Evolutionary conservation across 2,113 vertebrate species (phyloP).

Genomic region (Paramisgurnus dabryanus): DNA sequence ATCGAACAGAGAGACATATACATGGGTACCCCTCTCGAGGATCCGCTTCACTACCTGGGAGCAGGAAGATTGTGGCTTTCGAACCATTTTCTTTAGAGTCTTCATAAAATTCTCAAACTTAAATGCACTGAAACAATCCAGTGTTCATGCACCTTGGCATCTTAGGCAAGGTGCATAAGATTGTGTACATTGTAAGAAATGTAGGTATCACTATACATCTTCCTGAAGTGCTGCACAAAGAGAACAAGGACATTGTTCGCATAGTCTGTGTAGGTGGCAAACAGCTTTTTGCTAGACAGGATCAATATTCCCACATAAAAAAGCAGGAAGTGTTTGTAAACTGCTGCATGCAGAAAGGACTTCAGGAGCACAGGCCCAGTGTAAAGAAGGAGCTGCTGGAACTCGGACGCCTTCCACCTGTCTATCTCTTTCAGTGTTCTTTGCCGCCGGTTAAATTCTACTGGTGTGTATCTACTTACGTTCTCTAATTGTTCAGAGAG

Average conservation of each 20-base stretch:
- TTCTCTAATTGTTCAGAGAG: neutral
- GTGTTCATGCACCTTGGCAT: conserved; percentile 32
- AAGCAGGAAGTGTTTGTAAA: conserved; percentile 18
- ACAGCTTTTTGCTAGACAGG: neutral
- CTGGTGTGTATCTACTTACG: neutral
- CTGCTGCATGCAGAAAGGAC: conserved; percentile 9
- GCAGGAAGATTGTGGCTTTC: conserved; percentile 38
- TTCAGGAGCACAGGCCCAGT: conserved; percentile 29
- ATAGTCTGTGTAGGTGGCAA: neutral
- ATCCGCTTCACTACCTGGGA: conserved; percentile 33
- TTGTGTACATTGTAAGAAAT: conserved; percentile 38
- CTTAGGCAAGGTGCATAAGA: conserved; percentile 39
- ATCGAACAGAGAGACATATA: too few relatives aligned
- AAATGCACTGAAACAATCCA: conserved; percentile 38
- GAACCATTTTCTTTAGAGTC: conserved; percentile 25
- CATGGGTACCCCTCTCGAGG: neutral
- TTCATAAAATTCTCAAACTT: conserved; percentile 33
- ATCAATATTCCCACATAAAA: neutral
- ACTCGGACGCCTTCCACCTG: conserved; percentile 12
- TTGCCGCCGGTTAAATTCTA: neutral
- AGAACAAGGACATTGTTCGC: conserved; percentile 12
- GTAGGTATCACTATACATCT: conserved; percentile 35
- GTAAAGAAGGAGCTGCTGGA: conserved; percentile 27
- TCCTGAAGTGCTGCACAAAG: conserved; percentile 30
- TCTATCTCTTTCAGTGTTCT: conserved; percentile 22